Evolutionary conservation across 2,113 vertebrate species (phyloP).

Genomic region (Callipepla californica): DNA sequence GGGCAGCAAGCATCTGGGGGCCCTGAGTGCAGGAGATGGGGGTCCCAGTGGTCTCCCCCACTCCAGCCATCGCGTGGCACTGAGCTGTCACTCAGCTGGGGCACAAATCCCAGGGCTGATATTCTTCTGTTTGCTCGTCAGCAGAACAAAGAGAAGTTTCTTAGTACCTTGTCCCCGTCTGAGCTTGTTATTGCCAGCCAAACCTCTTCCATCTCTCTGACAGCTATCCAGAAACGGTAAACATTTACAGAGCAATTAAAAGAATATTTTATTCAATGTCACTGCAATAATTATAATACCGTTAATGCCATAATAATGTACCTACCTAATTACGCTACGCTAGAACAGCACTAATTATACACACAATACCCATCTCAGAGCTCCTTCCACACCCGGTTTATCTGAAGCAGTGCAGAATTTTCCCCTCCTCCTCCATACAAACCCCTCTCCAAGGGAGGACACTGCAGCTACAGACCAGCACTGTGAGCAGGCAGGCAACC

Average conservation of each 20-base stretch:
- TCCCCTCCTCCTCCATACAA: background rate
- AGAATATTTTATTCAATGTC: constrained; percentile 62
- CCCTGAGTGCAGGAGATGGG: too few relatives aligned
- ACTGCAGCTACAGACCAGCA: background rate
- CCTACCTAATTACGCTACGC: constrained; percentile 50
- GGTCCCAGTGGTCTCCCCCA: background rate
- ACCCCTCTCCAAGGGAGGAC: background rate
- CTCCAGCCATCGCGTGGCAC: background rate
- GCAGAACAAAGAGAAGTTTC: constrained; percentile 62
- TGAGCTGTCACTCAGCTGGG: constrained; percentile 22
- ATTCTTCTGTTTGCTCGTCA: constrained; percentile 33
- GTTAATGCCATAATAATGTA: constrained; percentile 42
- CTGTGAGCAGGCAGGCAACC: background rate
- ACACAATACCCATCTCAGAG: constrained; percentile 39
- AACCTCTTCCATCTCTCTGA: constrained; percentile 41
- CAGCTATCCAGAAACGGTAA: constrained; percentile 60
- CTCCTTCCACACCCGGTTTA: background rate
- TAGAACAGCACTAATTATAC: constrained; percentile 63
- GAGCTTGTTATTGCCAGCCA: constrained; percentile 38
- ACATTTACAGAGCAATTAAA: constrained; percentile 69
- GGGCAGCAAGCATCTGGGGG: background rate
- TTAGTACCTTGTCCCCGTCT: constrained; percentile 44
- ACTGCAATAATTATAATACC: constrained; percentile 52
- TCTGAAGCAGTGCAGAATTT: background rate
- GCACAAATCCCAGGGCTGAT: background rate